Evolutionary conservation across 1,140 invertebrate genomes (phyloP).

Genomic region (Macrobrachium rosenbergii): DNA sequence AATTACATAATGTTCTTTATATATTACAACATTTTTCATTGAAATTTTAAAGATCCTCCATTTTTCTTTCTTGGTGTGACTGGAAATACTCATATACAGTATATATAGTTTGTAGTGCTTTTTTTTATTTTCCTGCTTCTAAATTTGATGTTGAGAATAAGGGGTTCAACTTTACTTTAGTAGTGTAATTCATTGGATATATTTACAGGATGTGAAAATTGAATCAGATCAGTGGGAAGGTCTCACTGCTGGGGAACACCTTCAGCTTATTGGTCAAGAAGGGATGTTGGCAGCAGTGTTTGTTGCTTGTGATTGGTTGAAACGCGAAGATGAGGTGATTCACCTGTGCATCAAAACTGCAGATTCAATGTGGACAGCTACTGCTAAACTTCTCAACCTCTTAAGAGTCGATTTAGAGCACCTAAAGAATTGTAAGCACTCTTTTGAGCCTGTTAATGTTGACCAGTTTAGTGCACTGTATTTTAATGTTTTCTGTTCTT

Average conservation of each 20-base stretch:
- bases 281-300: slow-evolving; percentile 52
- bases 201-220: slow-evolving; percentile 54
- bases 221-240: slow-evolving; percentile 59
- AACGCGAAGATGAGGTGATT: slow-evolving; percentile 48
- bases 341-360: slow-evolving; percentile 52
- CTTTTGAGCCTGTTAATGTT: not conserved
- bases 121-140: too few relatives aligned
- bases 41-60: too few relatives aligned
- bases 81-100: too few relatives aligned
- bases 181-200: not conserved
- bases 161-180: not conserved
- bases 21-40: too few relatives aligned
- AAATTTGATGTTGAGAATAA: too few relatives aligned
- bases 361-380: slow-evolving; percentile 44
- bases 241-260: slow-evolving; percentile 45
- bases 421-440: slow-evolving; percentile 36
- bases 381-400: slow-evolving; percentile 49
- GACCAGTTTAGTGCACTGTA: not conserved
- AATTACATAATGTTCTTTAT: too few relatives aligned
- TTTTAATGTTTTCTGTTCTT: not conserved
- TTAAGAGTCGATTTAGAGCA: slow-evolving; percentile 44
- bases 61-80: too few relatives aligned
- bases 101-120: too few relatives aligned
- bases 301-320: slow-evolving; percentile 51
- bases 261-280: slow-evolving; percentile 51